These are phyloP conservation scores for Microchirus variegatus DNA, from an alignment of 2,797 vertebrate species.

Conservation along the genomic window DNA sequence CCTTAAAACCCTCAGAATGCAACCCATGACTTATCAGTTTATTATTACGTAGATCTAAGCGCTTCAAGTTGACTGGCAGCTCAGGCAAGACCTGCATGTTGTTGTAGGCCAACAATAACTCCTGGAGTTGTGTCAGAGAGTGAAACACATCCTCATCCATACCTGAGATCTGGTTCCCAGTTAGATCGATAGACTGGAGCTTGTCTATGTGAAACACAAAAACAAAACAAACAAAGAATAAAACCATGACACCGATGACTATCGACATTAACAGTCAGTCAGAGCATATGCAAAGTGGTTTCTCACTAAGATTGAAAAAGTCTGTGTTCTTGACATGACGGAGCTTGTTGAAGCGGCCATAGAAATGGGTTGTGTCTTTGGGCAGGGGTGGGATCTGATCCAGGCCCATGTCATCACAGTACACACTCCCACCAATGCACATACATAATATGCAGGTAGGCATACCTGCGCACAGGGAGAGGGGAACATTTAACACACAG, in stretches of 20 bases:
- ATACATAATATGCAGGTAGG: neutral
- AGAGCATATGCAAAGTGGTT: too few relatives aligned
- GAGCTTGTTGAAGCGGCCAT: slow-evolving; percentile 44
- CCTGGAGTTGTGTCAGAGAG: neutral
- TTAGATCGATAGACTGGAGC: slow-evolving; percentile 50
- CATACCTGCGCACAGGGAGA: neutral
- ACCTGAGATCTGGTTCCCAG: slow-evolving; percentile 79
- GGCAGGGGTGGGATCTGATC: slow-evolving; percentile 80
- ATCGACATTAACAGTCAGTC: neutral
- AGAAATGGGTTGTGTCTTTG: slow-evolving; percentile 81
- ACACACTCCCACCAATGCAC: slow-evolving; percentile 54
- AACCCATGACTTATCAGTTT: too few relatives aligned
- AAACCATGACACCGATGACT: neutral
- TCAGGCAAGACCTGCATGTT: neutral
- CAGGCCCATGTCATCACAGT: slow-evolving; percentile 82
- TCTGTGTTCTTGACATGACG: neutral
- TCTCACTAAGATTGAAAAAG: neutral
- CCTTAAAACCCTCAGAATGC: too few relatives aligned
- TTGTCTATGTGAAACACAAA: neutral
- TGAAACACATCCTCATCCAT: slow-evolving; percentile 64
- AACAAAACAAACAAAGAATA: neutral
- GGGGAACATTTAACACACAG: neutral
- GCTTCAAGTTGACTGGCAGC: neutral
- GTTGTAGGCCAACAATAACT: neutral
- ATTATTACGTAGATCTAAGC: too few relatives aligned